Base-by-base conservation (phyloP, 2,888 invertebrate species). In the Auanema sp. region DNA sequence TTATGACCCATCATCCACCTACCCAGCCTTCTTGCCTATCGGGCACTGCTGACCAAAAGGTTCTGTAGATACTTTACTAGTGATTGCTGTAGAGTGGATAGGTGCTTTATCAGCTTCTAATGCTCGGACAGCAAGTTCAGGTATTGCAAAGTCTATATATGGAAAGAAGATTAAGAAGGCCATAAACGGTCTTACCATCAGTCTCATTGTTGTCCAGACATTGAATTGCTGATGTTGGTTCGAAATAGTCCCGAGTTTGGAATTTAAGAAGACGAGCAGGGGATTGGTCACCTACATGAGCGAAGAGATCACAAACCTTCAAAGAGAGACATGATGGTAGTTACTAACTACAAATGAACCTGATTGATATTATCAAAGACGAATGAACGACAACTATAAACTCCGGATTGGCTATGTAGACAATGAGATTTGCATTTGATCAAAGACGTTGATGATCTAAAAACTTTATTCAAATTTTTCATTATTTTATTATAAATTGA, bases 351-450 rank as follows among this genome's bases (percentile, higher is more conserved):
- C 16, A 53, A 53, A 23, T 6, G 58, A 50, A 80, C 81, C 71
- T 76, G 76, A 66, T 83, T 83, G 23, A 79, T 64, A 56, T 80
- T 81, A 67, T 83, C 83, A 65, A 79, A 83, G 40, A 83, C 83
- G 59, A 83, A 83, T 1, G 83, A 81, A 12, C 79, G 71, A 55
- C 83, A 83, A 53, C 71, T 75, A 68, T 80, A 83, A 53, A 77
- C 75, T 12, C 81, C 80, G 21, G 71, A 64, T 64, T 80, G 82
- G 18, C 79, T 77, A 12, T 72, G 66, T 24, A 79, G 62, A 64
- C 83, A 83, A 62, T 80, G 78, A 14, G 67, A 64, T 68, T 83
- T 83, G 67, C 83, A 83, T 41, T 79, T 69, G 25, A 73, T 59
- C 42, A 82, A 54, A 4, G 79, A 76, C 0, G 65, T 75, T 18